These are phyloP conservation scores for Tinamus major DNA, from an alignment of 2,797 vertebrate genomes.

Conservation along the genomic window DNA sequence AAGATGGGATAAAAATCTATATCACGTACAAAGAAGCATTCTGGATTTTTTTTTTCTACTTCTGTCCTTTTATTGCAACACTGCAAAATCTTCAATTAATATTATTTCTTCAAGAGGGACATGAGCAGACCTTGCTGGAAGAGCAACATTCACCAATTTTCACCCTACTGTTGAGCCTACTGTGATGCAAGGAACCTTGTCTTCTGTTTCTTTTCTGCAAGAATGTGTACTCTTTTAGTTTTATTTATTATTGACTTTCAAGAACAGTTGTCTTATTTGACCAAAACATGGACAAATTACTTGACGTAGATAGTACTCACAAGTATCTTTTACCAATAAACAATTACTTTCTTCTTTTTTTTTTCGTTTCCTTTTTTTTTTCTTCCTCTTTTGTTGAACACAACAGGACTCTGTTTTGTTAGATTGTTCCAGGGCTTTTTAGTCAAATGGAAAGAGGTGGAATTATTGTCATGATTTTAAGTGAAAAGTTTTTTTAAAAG, in stretches of 20 bases:
- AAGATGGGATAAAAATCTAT: not conserved
- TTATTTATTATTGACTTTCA: not conserved
- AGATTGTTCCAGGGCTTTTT: not conserved
- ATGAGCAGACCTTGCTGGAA: not conserved
- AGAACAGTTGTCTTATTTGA: not conserved
- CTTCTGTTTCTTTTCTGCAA: not conserved
- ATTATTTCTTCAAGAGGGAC: not conserved
- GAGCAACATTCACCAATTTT: not conserved
- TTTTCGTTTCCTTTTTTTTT: not conserved
- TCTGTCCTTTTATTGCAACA: not conserved
- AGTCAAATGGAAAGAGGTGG: not conserved
- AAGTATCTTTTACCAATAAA: not conserved
- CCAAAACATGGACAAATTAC: not conserved
- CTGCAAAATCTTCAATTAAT: not conserved
- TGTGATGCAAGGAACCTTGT: not conserved
- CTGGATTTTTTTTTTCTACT: not conserved
- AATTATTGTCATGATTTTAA: not conserved
- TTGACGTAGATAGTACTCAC: not conserved
- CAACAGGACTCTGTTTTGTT: not conserved
- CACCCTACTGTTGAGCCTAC: not conserved
- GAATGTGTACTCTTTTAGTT: not conserved
- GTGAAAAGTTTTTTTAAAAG: not conserved
- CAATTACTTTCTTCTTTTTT: not conserved
- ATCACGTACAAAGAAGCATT: not conserved
- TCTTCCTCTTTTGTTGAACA: not conserved